Evolutionary conservation across 2,797 vertebrate genomes (phyloP).

Genomic region (Anableps anableps): DNA sequence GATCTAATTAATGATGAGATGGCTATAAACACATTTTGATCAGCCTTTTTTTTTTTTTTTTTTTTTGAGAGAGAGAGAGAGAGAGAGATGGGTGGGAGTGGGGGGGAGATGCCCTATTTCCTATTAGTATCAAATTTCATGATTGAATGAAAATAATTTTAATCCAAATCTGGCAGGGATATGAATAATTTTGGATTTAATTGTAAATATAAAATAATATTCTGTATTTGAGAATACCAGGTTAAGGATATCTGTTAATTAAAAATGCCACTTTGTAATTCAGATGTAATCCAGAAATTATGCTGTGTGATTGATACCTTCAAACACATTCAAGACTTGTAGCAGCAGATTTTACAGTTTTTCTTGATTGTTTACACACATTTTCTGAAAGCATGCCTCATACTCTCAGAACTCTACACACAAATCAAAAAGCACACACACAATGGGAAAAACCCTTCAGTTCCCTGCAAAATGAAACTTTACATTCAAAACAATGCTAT

Average conservation of each 20-base stretch:
- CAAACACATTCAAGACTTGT: not conserved
- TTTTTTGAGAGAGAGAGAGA: not conserved
- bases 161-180: not conserved
- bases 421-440: too few species aligned
- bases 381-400: too few species aligned
- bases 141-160: not conserved
- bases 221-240: not conserved
- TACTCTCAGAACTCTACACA: too few species aligned
- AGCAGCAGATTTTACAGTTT: not conserved
- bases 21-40: not conserved
- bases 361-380: too few species aligned
- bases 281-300: not conserved
- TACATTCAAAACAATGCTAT: too few species aligned
- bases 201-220: not conserved
- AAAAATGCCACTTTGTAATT: not conserved
- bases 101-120: not conserved
- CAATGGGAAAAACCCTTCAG: too few species aligned
- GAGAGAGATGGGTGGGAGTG: too few species aligned
- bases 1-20: not conserved
- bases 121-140: not conserved
- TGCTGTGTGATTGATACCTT: not conserved
- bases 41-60: not conserved
- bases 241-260: not conserved
- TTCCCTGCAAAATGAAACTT: too few species aligned
- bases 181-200: too few species aligned